Base-by-base conservation (phyloP, 1,140 invertebrate species). In the Cardiocondyla obscurior region DNA sequence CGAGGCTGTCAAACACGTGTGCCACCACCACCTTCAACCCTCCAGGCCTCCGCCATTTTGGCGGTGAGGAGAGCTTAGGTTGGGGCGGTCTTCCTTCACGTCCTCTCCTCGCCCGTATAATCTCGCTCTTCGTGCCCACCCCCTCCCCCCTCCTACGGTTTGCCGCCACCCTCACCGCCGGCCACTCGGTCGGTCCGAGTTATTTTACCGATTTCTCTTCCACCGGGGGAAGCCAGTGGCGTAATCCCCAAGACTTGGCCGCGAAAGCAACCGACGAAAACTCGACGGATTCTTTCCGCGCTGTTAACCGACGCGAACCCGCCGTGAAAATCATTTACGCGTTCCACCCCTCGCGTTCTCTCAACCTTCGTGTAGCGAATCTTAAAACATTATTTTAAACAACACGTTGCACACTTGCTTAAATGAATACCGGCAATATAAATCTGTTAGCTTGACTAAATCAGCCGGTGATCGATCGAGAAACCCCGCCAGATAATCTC, bases 1-100 rank as follows among this genome's bases (percentile, higher is more conserved):
- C 57, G 39, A 53, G 64, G 67, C 88, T 82, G 73, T 82, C 85
- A 84, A 85, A 88, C 85, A 88, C 87, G 87, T 87, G 85, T 85
- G 85, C 85, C 81, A 81, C 53, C 81, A 81, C 53, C 46, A 70
- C 67, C 77, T 85, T 77, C 84, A 81, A 84, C 82, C 25, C 85
- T 84, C 69, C 79, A 46, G 42, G 69, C 69, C 81, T 84, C 57
- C 82, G 77, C 87, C 87, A 89, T 89, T 89, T 88, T 83, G 85
- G 44, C 82, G 84, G 58, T 28, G 25, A 79, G 73, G 55, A 74
- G 55, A 74, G 55, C 72, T 72, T 65, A 83, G 57, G 70, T 85
- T 70, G 62, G 77, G 77, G 49, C 73, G 82, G 28, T 79, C 53
- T 73, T 82, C 57, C 69, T 64, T 82, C 76, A 62, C 19, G 33